A percentile compares a stretch with the other conserved stretches of the same genome.
Evolutionary conservation across 1,140 invertebrate species (phyloP).

Genomic region (Holcopasites calliopsidis): DNA sequence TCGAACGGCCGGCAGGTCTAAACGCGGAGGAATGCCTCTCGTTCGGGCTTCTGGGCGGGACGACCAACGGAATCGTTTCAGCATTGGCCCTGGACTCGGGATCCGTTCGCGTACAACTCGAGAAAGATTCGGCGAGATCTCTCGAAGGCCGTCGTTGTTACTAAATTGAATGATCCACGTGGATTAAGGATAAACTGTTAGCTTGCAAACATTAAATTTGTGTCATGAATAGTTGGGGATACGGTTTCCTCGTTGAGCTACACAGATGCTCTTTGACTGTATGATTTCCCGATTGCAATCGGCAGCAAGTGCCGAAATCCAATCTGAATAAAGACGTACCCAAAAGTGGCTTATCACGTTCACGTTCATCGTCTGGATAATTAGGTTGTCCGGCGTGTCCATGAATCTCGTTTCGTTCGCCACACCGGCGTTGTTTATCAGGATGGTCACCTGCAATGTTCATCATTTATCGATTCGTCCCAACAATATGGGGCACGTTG

Average conservation of each 20-base stretch:
- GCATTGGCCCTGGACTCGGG: too few species aligned
- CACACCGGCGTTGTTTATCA: constrained; percentile 97
- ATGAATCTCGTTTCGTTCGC: constrained; percentile 90
- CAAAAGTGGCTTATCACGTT: constrained; percentile 89
- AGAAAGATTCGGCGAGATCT: background rate
- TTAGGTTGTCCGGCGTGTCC: constrained; percentile 90
- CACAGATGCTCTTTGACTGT: too few species aligned
- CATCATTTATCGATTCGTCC: background rate
- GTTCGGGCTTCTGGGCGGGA: constrained; percentile 55
- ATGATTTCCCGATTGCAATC: too few species aligned
- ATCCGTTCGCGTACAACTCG: background rate
- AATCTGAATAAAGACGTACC: constrained; percentile 79
- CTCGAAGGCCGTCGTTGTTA: background rate
- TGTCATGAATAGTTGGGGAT: too few species aligned
- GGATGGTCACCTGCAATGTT: constrained; percentile 86
- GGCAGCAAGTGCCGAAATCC: too few species aligned
- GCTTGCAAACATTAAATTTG: background rate
- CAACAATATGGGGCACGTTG: too few species aligned
- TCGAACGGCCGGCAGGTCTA: constrained; percentile 64
- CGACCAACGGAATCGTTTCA: constrained; percentile 36
- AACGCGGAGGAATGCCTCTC: constrained; percentile 65
- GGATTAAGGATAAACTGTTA: background rate
- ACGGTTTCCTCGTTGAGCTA: too few species aligned
- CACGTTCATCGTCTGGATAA: constrained; percentile 88
- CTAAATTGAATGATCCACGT: too few species aligned